Evolutionary conservation across 2,888 invertebrate species (phyloP), one percentile per base, ranked within the genome.

Genomic region (Sipha maydis): DNA sequence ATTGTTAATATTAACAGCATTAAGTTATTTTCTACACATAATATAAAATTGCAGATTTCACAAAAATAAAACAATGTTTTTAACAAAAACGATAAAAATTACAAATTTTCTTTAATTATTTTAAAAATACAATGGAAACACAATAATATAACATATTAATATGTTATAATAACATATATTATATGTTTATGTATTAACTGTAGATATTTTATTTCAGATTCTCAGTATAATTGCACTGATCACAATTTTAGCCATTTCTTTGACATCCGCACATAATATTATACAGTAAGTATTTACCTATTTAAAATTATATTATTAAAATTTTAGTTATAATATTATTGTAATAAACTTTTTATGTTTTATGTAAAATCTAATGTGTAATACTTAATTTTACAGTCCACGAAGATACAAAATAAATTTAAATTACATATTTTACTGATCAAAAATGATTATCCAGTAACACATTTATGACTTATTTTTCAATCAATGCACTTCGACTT

Each of bases 151-250:
- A n/a, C n/a, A n/a, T n/a, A n/a, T n/a, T n/a, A n/a, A n/a, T n/a
- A n/a, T n/a, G n/a, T n/a, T n/a, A n/a, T n/a, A n/a, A n/a, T n/a
- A n/a, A n/a, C n/a, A n/a, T n/a, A n/a, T n/a, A n/a, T n/a, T n/a
- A 61, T 56, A 19, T 21, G 21, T 21, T 25, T 61, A 61, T 61
- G 5, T n/a, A n/a, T 67, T 67, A n/a, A 67, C 67, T 67, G 8
- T 25, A n/a, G n/a, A 38, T 69, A 5, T 61, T n/a, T 75, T 73
- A 28, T 88, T 88, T 73, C 86, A 88, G 86, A 17, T 88, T 61
- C 41, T 88, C 61, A 9, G 61, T 25, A 31, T 75, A 73, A 75
- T 73, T 56, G 25, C 86, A 41, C 31, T 80, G 41, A 8, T 88
- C 48, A n/a, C 28, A 9, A 25, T 88, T 28, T 9, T 80, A 31